These are phyloP conservation scores for Rhabdophis nuchalis DNA, from an alignment of 2,797 vertebrate species.

Conservation along the genomic window DNA sequence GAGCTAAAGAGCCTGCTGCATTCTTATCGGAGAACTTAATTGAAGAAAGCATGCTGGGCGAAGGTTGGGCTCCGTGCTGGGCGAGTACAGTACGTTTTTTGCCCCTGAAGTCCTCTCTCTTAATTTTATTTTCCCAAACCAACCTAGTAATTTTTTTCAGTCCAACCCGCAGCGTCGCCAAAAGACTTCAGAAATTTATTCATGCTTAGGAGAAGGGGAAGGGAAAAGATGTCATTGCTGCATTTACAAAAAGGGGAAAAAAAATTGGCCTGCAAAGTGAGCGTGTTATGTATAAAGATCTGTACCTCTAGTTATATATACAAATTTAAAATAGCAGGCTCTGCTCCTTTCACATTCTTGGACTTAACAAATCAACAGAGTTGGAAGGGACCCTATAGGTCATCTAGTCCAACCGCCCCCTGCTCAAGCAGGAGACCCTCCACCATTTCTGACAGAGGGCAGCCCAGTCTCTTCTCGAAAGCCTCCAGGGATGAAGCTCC, in stretches of 20 bases:
- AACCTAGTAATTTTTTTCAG: not conserved
- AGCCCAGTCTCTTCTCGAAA: no score
- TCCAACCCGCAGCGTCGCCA: not conserved
- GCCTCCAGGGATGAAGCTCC: no score
- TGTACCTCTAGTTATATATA: not conserved
- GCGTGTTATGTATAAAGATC: not conserved
- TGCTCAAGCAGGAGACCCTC: no score
- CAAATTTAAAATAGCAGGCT: not conserved
- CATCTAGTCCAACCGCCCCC: no score
- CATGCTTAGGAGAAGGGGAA: not conserved
- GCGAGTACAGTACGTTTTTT: not conserved
- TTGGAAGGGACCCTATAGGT: no score
- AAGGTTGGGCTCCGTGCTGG: no score
- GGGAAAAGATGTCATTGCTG: not conserved
- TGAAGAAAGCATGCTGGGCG: not conserved
- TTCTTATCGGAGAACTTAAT: not conserved
- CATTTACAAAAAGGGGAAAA: not conserved
- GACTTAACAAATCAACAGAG: not conserved
- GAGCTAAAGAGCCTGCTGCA: not conserved
- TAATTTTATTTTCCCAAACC: not conserved
- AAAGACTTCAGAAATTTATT: not conserved
- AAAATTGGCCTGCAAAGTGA: not conserved
- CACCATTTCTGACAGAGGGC: no score
- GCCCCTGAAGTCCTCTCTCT: not conserved
- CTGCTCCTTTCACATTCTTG: not conserved